Evolutionary conservation across 2,113 vertebrate genomes (phyloP), one percentile per base, ranked within the genome.

Genomic region (Syngnathoides biaculeatus): DNA sequence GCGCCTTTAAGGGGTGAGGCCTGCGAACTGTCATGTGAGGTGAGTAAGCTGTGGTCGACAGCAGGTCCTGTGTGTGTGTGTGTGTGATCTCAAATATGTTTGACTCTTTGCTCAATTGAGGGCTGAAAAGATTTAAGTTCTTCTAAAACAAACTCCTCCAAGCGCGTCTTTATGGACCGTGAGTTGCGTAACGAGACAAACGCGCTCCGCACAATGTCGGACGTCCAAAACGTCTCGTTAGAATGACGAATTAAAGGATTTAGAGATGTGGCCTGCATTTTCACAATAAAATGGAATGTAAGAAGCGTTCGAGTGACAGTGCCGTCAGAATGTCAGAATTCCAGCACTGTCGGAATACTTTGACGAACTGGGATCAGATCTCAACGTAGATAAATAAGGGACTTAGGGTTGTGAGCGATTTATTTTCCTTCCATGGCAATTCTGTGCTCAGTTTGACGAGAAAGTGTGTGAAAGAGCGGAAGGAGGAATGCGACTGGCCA

Each of bases 401-500:
- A n/a, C 9, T 55, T 22, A 10, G 20, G n/a, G 22, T 52, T 52
- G 48, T 22, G n/a, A 11, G 9, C 11, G 5, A 3, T 57, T 57
- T 3, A 35, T 55, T 57, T 57, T 3, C 24, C 26, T 30, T 47
- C 35, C 47, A 52, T 47, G 5, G 47, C 22, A 56, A 67, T 1
- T 24, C 20, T 26, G 50, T 71, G 66, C 10, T 71, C 14, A 60
- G 15, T 2, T 26, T 39, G 30, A 8, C 5, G 47, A 15, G 22
- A 35, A 72, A 30, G 17, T 3, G 67, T 67, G 19, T 1, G 13
- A 19, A 42, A 45, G 5, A 50, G 45, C 1, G 30, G 53, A 40
- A 15, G 53, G 35, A 68, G 13, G 50, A 62, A 26, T 14, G 39
- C 0, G 73, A 68, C 71, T 10, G 24, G 47, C 26, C 71, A 78